Evolutionary conservation across 1,140 invertebrate species (phyloP), one percentile per base, ranked within the genome.

Genomic region (Penaeus indicus): DNA sequence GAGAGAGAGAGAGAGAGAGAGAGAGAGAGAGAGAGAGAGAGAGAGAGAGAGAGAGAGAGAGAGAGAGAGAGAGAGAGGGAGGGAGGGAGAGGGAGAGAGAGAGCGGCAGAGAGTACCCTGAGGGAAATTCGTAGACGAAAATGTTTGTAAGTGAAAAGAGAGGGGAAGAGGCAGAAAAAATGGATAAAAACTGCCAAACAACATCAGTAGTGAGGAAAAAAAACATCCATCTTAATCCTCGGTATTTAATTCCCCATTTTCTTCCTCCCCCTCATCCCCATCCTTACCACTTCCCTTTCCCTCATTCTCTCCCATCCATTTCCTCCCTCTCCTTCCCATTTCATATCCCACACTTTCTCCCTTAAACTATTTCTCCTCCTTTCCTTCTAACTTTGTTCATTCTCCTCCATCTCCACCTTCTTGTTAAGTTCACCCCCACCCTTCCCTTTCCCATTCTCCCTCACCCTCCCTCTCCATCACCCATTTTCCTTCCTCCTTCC

Each of bases 261-360:
- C 4, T 79, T 38, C 38, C 77, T 96, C 92, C 97, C 67, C 67
- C 67, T 69, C 67, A 10, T 47, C 7, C 47, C 11, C 47, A 47
- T 13, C 7, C 47, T 32, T 32, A 32, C 32, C 32, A 32, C 1
- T 42, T 8, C 38, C 38, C 38, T 4, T 42, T 42, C 38, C 38
- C 38, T 42, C 38, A 42, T 42, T 42, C 4, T 42, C 38, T 42
- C 38, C 4, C 38, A 1, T 42, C 38, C 38, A 0, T 42, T 42
- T 4, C 38, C 38, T 42, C 38, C 7, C 38, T 42, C 7, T 42
- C 38, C 38, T 42, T 8, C 38, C 38, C 38, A 42, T 42, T 42
- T 42, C 38, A 4, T 4, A 0, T 42, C 5, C 38, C 7, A 42
- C 38, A 42, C 38, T 42, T 42, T 42, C 38, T 42, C 38, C 4